Evolutionary conservation across 2,888 invertebrate genomes (phyloP).

Genomic region (Lampropteryx suffumata): DNA sequence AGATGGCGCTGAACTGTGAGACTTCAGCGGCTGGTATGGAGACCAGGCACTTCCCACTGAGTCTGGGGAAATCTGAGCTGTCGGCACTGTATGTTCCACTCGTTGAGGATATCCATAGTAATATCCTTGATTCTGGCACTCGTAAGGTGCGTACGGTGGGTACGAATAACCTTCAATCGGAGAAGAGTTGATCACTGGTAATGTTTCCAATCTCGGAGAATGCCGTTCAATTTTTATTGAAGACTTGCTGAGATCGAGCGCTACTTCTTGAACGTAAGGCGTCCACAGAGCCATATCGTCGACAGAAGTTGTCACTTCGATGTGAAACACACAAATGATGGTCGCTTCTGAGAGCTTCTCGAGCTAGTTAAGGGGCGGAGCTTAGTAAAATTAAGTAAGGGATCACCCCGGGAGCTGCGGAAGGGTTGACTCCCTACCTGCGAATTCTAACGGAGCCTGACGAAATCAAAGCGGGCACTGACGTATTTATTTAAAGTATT

Average conservation of each 20-base stretch:
- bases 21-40: conserved; percentile 31
- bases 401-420: conserved; percentile 34
- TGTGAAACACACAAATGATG: conserved; percentile 37
- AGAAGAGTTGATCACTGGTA: conserved; percentile 34
- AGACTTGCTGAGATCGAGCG: conserved; percentile 57
- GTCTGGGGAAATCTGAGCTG: conserved; percentile 54
- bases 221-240: conserved; percentile 45
- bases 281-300: conserved; percentile 66
- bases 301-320: conserved; percentile 34
- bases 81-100: conserved; percentile 43
- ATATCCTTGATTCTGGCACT: conserved; percentile 39
- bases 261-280: conserved; percentile 63
- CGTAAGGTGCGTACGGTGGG: conserved; percentile 33
- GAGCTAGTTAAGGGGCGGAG: conserved; percentile 41
- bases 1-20: conserved; percentile 53
- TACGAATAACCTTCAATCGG: conserved; percentile 27
- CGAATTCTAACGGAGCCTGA: conserved; percentile 35
- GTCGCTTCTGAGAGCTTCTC: conserved; percentile 29
- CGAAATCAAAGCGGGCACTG: conserved; percentile 15
- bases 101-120: conserved; percentile 42
- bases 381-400: conserved; percentile 36
- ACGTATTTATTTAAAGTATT: conserved; percentile 22
- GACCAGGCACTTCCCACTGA: conserved; percentile 48
- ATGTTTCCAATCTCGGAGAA: conserved; percentile 35
- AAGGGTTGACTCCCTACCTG: conserved; percentile 42